Conservation (phyloP, 2,113 vertebrate genomes). For the Pogona vitticeps region DNA sequence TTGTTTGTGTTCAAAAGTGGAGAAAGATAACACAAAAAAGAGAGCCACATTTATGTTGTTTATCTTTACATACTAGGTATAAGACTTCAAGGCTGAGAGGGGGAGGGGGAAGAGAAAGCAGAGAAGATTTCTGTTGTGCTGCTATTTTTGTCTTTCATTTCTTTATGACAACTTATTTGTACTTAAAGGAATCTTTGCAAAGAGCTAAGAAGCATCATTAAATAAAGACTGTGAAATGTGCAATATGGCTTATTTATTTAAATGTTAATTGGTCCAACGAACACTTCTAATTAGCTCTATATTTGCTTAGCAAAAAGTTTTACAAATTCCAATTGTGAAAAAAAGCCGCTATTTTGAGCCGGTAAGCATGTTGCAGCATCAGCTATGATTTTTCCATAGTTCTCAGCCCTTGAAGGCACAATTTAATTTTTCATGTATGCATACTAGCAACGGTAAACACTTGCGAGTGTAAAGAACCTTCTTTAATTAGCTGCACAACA, state of each 20-base stretch:
- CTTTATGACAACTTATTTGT: constrained; percentile 86
- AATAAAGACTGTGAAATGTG: constrained; percentile 98
- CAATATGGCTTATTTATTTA: constrained; percentile 99
- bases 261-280: constrained; percentile 95
- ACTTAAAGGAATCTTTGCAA: constrained; percentile 88
- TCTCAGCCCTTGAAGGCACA: constrained; percentile 91
- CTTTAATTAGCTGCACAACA: constrained; percentile 99
- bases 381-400: constrained; percentile 87
- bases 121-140: constrained; percentile 78
- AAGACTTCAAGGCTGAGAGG: constrained; percentile 75
- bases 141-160: constrained; percentile 88
- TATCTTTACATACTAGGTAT: constrained; percentile 66
- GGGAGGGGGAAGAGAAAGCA: constrained; percentile 65
- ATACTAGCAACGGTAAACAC: constrained; percentile 93
- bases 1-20: constrained; percentile 74
- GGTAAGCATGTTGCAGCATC: constrained; percentile 88
- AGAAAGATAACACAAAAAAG: constrained; percentile 75
- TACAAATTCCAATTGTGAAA: constrained; percentile 94
- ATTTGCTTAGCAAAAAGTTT: constrained; percentile 98
- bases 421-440: constrained; percentile 94
- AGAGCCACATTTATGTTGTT: constrained; percentile 59
- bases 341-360: constrained; percentile 88
- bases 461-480: constrained; percentile 92
- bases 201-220: constrained; percentile 97
- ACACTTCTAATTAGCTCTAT: constrained; percentile 98